A percentile compares a stretch with the other conserved stretches of the same genome.
phyloP scores from a whole-genome alignment of 2,797 vertebrate species.

The Agapornis canus region DNA sequence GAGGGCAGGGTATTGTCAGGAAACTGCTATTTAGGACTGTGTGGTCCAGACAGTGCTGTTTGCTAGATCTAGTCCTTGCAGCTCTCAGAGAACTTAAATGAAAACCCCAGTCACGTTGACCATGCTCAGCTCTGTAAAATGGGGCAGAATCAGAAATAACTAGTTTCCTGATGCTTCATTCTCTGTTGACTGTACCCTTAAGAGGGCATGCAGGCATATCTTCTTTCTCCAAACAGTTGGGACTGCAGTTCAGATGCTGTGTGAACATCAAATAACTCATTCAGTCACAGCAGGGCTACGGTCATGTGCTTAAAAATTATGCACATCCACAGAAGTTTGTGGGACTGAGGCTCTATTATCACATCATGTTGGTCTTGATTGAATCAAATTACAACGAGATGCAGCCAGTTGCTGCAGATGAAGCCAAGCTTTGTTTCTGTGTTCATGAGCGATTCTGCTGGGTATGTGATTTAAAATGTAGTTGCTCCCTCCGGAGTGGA shows the following conservation, averaged over 20 bases:
- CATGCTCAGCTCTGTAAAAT: not conserved
- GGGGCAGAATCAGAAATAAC: not conserved
- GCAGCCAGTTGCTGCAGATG: not conserved
- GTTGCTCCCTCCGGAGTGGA: not conserved
- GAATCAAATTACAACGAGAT: constrained; percentile 5
- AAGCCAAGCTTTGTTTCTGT: constrained; percentile 47
- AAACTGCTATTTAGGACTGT: constrained; percentile 20
- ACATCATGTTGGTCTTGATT: constrained; percentile 31
- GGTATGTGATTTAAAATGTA: not conserved
- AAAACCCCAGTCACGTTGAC: not conserved
- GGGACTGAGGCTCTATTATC: constrained; percentile 37
- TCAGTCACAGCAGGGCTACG: not conserved
- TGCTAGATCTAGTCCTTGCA: not conserved
- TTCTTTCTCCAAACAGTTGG: not conserved
- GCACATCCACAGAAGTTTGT: constrained; percentile 12
- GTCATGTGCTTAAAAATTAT: constrained; percentile 29
- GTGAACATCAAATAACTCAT: not conserved
- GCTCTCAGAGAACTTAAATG: not conserved
- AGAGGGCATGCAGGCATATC: not conserved
- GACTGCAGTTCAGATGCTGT: not conserved
- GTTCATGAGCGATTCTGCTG: not conserved
- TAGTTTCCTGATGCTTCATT: not conserved
- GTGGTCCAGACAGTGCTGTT: constrained; percentile 11
- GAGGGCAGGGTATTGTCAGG: constrained; percentile 25
- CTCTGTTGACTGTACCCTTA: not conserved